Conservation (phyloP, 2,888 invertebrate genomes). For the Protodeltote pygarga region DNA sequence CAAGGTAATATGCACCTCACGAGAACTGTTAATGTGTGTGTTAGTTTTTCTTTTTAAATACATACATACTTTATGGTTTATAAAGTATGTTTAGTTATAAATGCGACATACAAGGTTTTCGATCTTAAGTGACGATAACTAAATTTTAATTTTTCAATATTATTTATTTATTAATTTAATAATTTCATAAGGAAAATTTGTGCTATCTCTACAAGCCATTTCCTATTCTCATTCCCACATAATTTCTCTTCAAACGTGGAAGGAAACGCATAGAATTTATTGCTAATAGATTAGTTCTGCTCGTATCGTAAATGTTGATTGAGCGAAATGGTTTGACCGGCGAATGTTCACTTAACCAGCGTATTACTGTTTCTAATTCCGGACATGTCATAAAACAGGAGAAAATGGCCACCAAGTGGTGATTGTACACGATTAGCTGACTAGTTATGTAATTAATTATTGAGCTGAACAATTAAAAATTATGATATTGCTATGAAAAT, state of each 20-base stretch:
- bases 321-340: constrained; percentile 9
- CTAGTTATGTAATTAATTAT: not conserved
- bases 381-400: not conserved
- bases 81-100: too few relatives aligned
- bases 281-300: constrained; percentile 4
- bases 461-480: not conserved
- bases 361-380: constrained; percentile 2
- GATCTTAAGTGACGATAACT: too few relatives aligned
- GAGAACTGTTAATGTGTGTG: too few relatives aligned
- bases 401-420: not conserved
- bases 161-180: too few relatives aligned
- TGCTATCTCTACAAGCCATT: too few relatives aligned
- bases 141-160: too few relatives aligned
- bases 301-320: constrained; percentile 12
- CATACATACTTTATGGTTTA: too few relatives aligned
- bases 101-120: too few relatives aligned
- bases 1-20: too few relatives aligned
- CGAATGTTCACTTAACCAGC: not conserved
- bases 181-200: too few relatives aligned
- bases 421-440: not conserved
- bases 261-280: constrained; percentile 9
- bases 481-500: not conserved
- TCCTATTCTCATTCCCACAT: constrained; percentile 1
- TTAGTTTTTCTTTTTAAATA: too few relatives aligned
- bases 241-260: not conserved